Evolutionary conservation across 2,888 invertebrate genomes (phyloP), one percentile per base, ranked within the genome.

Genomic region (Tillus elongatus): DNA sequence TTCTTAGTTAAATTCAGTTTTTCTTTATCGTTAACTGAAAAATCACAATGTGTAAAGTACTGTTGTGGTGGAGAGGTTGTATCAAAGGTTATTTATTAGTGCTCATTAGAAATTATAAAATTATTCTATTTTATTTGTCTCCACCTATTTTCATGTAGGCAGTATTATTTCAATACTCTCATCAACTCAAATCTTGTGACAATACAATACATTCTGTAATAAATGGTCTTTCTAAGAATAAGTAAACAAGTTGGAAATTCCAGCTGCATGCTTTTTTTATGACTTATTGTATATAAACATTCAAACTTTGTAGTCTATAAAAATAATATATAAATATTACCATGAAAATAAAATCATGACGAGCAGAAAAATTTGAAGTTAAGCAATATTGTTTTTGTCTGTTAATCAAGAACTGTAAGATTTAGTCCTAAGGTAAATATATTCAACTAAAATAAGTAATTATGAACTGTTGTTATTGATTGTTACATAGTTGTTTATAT

Each of bases 141-240:
- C 24, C 24, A 8, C 9, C 24, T 19, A 19, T 6, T 19, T 6
- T 9, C 24, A 19, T 8, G 24, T n/a, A n/a, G n/a, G n/a, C n/a
- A n/a, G n/a, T n/a, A n/a, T n/a, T n/a, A n/a, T n/a, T n/a, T n/a
- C n/a, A n/a, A n/a, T n/a, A n/a, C n/a, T n/a, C n/a, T n/a, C n/a
- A n/a, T n/a, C 52, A 60, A 60, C 61, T 61, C 60, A 61, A 54
- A 63, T 59, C 61, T 58, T 57, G 58, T 58, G 63, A 63, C 63
- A 63, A 63, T 63, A 63, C 61, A 53, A 54, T 54, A 54, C n/a
- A n/a, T n/a, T n/a, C n/a, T n/a, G n/a, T n/a, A n/a, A n/a, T n/a
- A n/a, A n/a, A n/a, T n/a, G n/a, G n/a, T n/a, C n/a, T n/a, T 50
- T 46, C 46, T 52, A 53, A 46, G 43, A 51, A 49, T 41, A 46